Evolutionary conservation across 1,140 invertebrate species (phyloP).

Genomic region (Mizuhopecten yessoensis): DNA sequence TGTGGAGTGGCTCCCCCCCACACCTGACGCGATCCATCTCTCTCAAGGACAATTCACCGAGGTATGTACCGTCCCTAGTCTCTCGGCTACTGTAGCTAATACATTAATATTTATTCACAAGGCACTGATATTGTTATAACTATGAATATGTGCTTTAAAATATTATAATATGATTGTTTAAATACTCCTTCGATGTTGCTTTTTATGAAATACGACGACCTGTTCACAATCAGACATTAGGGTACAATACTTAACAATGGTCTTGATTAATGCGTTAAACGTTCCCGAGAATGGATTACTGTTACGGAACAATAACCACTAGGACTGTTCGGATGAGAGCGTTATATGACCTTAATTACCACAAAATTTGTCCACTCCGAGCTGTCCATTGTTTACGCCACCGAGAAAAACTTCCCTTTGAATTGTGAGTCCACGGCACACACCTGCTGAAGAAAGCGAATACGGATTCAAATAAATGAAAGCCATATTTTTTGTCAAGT

Average conservation of each 20-base stretch:
- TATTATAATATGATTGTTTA: slow-evolving; percentile 36
- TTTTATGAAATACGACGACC: background rate
- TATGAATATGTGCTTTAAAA: slow-evolving; percentile 35
- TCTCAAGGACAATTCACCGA: background rate
- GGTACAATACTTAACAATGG: background rate
- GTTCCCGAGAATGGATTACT: background rate
- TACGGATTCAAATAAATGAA: slow-evolving; percentile 39
- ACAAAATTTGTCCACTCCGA: slow-evolving; percentile 38
- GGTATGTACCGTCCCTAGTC: background rate
- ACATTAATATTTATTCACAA: slow-evolving; percentile 18
- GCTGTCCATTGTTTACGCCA: slow-evolving; percentile 15
- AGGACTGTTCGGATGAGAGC: slow-evolving; percentile 31
- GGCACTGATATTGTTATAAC: background rate
- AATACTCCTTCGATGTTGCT: background rate
- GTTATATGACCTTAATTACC: slow-evolving; percentile 39
- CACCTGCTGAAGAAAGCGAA: slow-evolving; percentile 36
- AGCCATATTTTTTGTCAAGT: slow-evolving; percentile 4
- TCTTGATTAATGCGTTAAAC: background rate
- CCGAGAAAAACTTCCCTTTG: slow-evolving; percentile 30
- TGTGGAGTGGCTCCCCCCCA: background rate
- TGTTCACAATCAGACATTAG: background rate
- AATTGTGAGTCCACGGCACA: background rate
- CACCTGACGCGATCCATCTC: slow-evolving; percentile 4
- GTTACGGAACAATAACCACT: slow-evolving; percentile 24
- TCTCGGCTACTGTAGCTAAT: background rate